These are phyloP conservation scores for Elymnias hypermnestra DNA, from an alignment of 1,140 invertebrate genomes.

Conservation along the genomic window DNA sequence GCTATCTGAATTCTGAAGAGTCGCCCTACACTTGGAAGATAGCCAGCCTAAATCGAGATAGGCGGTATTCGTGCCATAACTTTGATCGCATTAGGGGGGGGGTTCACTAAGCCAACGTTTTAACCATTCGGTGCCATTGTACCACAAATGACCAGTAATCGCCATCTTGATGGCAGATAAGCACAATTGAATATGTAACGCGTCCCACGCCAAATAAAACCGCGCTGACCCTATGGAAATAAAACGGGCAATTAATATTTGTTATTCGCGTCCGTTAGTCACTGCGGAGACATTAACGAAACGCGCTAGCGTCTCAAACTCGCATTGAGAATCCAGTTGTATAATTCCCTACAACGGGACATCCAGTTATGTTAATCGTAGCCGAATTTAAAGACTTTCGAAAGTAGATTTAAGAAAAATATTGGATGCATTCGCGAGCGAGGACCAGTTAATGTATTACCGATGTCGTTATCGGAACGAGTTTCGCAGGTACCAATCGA, in stretches of 20 bases:
- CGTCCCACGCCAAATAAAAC: constrained; percentile 50
- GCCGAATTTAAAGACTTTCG: constrained; percentile 65
- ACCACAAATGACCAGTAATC: constrained; percentile 51
- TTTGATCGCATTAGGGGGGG: constrained; percentile 36
- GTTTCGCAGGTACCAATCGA: constrained; percentile 17
- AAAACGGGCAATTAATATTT: constrained; percentile 64
- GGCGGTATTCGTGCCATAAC: constrained; percentile 27
- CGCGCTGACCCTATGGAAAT: constrained; percentile 51
- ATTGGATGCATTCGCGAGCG: constrained; percentile 14
- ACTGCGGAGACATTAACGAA: constrained; percentile 38
- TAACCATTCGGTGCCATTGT: constrained; percentile 39
- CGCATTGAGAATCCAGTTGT: constrained; percentile 61
- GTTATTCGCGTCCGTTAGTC: constrained; percentile 61
- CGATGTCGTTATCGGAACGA: constrained; percentile 16
- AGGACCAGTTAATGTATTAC: constrained; percentile 17
- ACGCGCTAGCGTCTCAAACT: constrained; percentile 24
- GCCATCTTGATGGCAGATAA: constrained; percentile 56
- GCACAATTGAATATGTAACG: constrained; percentile 61
- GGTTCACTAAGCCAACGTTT: constrained; percentile 8
- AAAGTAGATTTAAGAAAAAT: constrained; percentile 47
- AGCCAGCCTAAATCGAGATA: constrained; percentile 13
- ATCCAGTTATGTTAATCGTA: constrained; percentile 72
- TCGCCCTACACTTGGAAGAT: no score
- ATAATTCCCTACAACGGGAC: constrained; percentile 70
- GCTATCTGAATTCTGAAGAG: constrained; percentile 11